phyloP scores from a whole-genome alignment of 2,888 invertebrate species.

The Sicus ferrugineus region DNA sequence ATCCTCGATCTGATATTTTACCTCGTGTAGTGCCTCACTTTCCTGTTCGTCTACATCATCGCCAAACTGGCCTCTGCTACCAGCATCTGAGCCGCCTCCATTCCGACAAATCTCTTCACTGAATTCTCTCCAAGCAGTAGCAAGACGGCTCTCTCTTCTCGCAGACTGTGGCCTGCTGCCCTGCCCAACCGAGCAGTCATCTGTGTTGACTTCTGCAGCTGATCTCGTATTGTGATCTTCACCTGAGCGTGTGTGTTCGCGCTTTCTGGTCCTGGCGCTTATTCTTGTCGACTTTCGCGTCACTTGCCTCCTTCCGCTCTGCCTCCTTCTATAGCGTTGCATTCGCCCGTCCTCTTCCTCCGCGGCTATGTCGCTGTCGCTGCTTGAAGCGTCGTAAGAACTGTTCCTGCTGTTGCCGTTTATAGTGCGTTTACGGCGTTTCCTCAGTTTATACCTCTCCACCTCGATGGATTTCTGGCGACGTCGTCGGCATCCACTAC shows the following conservation, averaged over 20 bases:
- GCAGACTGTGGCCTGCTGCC: too few relatives aligned
- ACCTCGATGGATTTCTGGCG: conserved; percentile 42
- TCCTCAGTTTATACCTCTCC: conserved; percentile 38
- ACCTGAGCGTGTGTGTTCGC: neutral
- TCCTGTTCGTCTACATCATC: neutral
- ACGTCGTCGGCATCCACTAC: conserved; percentile 49
- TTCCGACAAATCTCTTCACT: too few relatives aligned
- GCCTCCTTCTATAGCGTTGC: neutral
- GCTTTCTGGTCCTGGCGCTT: conserved; percentile 8
- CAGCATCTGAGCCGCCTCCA: too few relatives aligned
- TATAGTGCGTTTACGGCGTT: conserved; percentile 16
- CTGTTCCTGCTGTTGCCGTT: conserved; percentile 9
- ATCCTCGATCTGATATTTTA: neutral
- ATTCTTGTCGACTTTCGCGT: conserved; percentile 1
- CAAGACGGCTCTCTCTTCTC: conserved; percentile 2
- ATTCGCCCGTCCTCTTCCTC: neutral
- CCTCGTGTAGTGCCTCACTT: neutral
- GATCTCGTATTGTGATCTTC: neutral
- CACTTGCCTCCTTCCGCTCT: neutral
- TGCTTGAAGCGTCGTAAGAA: neutral
- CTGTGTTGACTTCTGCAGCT: neutral
- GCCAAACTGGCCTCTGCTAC: too few relatives aligned
- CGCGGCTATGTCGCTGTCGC: neutral
- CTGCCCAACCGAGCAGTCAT: too few relatives aligned
- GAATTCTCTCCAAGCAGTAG: neutral